Evolutionary conservation across 2,113 vertebrate genomes (phyloP).

Genomic region (Oriolus oriolus): DNA sequence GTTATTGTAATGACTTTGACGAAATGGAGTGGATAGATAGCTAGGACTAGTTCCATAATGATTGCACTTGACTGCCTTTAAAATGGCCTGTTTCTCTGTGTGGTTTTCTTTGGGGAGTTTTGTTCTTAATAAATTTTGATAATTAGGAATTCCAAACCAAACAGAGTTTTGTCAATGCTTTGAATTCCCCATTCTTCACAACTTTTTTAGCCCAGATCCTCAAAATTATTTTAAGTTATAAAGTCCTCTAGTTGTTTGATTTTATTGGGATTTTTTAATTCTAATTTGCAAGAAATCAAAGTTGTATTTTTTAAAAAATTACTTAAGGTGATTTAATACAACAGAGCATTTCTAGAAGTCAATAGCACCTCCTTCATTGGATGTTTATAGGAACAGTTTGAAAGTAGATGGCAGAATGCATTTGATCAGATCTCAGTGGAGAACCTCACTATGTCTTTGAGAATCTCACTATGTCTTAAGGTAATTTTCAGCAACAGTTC

Average conservation of each 20-base stretch:
- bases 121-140: background rate
- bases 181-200: background rate
- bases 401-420: background rate
- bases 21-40: background rate
- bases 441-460: background rate
- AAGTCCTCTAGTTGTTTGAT: background rate
- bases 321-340: background rate
- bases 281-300: background rate
- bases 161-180: background rate
- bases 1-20: background rate
- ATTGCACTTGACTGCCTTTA: background rate
- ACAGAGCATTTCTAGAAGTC: background rate
- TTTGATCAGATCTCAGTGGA: background rate
- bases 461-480: background rate
- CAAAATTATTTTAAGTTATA: background rate
- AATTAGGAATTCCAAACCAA: background rate
- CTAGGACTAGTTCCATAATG: background rate
- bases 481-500: background rate
- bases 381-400: background rate
- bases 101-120: background rate
- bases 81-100: background rate
- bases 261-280: background rate
- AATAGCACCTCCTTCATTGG: background rate
- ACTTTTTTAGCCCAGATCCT: background rate
- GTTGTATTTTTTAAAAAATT: background rate